Evolutionary conservation across 1,140 invertebrate species (phyloP), one percentile per base, ranked within the genome.

Genomic region (Panulirus ornatus): DNA sequence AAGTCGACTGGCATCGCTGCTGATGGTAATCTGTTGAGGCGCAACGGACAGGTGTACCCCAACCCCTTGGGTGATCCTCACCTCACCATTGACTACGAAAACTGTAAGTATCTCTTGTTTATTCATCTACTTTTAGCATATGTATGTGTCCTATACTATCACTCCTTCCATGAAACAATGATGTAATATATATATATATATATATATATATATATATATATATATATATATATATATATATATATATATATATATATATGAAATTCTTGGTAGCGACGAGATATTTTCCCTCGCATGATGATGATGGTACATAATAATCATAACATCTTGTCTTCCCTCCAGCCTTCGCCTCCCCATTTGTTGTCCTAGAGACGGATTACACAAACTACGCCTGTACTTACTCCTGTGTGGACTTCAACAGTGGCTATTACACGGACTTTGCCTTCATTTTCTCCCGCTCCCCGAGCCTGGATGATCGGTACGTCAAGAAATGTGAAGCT

Each of bases 31-130:
- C 54, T 63, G 54, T 27, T 84, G n/a, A 63, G 36, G 54, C 51
- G 51, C 1, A 40, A 63, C 0, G 81, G 81, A 0, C 11, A 36
- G 9, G 16, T 66, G 9, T 79, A 66, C 36, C 34, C 81, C 81
- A 38, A 66, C 47, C 51, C 81, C 30, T 38, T 84, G 14, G 81
- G 81, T 19, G 81, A 66, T 3, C 36, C 81, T 70, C 54, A 66
- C 40, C 81, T 84, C 58, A 66, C 58, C 36, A 66, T 84, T 34
- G 58, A 84, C 81, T 38, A 51, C 36, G 81, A 84, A 5, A 70
- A 84, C 63, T 38, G 81, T 84, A 63, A 84, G 81, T 84, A 14
- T 27, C 8, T 11, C 14, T 2, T 40, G 8, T 6, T 0, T 70
- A 3, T 22, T 34, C n/a, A 8, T 0, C 22, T 0, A 70, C n/a